Evolutionary conservation across 1,140 invertebrate species (phyloP), one percentile per base, ranked within the genome.

Genomic region (Hyphantria cunea): DNA sequence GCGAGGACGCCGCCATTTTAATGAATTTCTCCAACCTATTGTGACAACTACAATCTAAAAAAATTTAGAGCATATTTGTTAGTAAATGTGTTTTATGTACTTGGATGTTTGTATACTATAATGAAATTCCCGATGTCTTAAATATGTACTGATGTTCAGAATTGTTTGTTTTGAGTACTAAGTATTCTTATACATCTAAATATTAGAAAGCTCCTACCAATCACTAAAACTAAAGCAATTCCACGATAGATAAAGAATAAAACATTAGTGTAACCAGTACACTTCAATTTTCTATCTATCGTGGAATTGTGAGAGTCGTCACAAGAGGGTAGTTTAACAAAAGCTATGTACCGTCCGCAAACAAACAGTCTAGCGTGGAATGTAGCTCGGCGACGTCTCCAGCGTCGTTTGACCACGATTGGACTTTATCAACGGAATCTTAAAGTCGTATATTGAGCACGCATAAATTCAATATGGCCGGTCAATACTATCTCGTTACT

Each of bases 351-450:
- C 67, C 70, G 65, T 54, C 64, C 64, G 56, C 44, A 66, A 71
- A 55, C 53, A 62, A 70, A 56, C 53, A 56, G 53, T 58, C 66
- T 70, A 78, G 72, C 68, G 53, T 78, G 80, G 80, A 82, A 82
- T 82, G 80, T 80, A 72, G 72, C 68, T 52, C 65, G 72, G 72
- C 71, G 69, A 64, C 63, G 54, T 59, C 66, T 67, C 72, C 45
- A 64, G 68, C 51, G 66, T 64, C 68, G 52, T 51, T 67, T 63
- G 48, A 15, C 47, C 66, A 63, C 71, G 65, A 71, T 69, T 68
- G 53, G 48, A 39, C 55, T 12, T 39, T 13, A 52, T 41, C n/a
- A 12, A 25, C 31, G 49, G 17, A 25, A 25, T 25, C 17, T 25
- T 25, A 25, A 39, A 53, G 33, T 56, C 31, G 42, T n/a, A 34